Base-by-base conservation (phyloP, 2,888 invertebrate genomes). In the Leptopterna dolabrata region DNA sequence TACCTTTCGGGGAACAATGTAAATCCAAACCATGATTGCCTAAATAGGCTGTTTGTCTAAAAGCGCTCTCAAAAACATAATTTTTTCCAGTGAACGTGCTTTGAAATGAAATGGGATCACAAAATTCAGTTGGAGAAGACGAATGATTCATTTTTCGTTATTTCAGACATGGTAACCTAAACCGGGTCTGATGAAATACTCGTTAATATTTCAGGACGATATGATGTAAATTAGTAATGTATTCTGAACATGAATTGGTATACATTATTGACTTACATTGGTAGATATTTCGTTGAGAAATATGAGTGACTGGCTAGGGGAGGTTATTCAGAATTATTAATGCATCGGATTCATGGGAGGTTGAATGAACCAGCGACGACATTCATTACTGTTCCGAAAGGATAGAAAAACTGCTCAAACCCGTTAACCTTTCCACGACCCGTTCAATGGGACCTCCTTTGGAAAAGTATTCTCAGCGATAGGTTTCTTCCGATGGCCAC, bases 401-500 rank as follows among this genome's bases (percentile, higher is more conserved):
- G 24, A 63, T 36, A 27, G 27, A 2, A 27, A 63, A 63, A 11
- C 9, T 24, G 63, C 63, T 63, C 27, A 63, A 63, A 63, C 24
- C 7, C 63, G n/a, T 51, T 6, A 51, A 51, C 63, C 24, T 27
- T 9, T 63, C 7, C 19, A 0, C 19, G 63, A 27, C 19, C 24
- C 3, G 7, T 24, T 63, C 24, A 63, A 19, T 63, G 63, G 63
- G 27, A 63, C 24, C 24, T 36, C 19, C 55, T 36, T 73, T 73
- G 45, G 27, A 45, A 76, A 78, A 78, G 78, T 78, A 78, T 78
- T 78, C 19, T 43, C 24, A 24, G 27, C 27, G 45, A 78, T 78
- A 45, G 13, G 24, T 78, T 78, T 45, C 27, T 36, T 36, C 36
- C 45, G 78, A 45, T 45, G 78, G 41, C 6, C 16, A 78, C 41